phyloP scores from a whole-genome alignment of 2,113 vertebrate genomes.

The Typhlomys cinereus region DNA sequence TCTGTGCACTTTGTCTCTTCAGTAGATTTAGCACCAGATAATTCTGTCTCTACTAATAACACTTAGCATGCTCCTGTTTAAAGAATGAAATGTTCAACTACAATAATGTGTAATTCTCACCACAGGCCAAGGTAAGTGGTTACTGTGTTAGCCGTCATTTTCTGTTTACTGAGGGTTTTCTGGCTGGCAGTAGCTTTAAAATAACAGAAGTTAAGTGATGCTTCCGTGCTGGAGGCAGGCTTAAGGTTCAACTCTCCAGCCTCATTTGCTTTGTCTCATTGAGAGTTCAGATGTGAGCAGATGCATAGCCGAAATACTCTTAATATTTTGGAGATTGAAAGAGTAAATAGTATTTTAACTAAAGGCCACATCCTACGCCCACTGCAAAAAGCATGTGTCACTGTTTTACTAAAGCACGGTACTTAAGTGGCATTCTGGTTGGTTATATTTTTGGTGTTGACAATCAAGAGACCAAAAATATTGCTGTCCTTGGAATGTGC shows the following conservation, averaged over 20 bases:
- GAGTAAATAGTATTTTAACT: not conserved
- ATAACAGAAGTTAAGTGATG: not conserved
- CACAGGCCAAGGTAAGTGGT: constrained; percentile 83
- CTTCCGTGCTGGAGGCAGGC: not conserved
- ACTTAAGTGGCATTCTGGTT: not conserved
- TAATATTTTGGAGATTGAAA: not conserved
- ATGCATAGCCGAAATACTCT: not conserved
- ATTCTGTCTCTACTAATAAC: constrained; percentile 89
- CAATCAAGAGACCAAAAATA: not conserved
- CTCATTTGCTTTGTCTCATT: not conserved
- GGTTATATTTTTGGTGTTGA: not conserved
- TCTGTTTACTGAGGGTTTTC: constrained; percentile 25
- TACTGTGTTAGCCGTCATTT: constrained; percentile 39
- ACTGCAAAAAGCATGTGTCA: not conserved
- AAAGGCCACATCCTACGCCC: not conserved
- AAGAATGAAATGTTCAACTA: constrained; percentile 83
- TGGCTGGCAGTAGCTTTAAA: not conserved
- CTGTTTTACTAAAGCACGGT: not conserved
- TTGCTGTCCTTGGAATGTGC: not conserved
- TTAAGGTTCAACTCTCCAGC: not conserved
- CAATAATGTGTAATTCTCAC: constrained; percentile 65
- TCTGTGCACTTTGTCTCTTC: constrained; percentile 83
- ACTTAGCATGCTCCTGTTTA: constrained; percentile 88
- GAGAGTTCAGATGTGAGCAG: not conserved
- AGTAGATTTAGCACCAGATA: constrained; percentile 83